These are phyloP conservation scores for Ifrita kowaldi DNA, from an alignment of 2,113 vertebrate species.

Conservation along the genomic window DNA sequence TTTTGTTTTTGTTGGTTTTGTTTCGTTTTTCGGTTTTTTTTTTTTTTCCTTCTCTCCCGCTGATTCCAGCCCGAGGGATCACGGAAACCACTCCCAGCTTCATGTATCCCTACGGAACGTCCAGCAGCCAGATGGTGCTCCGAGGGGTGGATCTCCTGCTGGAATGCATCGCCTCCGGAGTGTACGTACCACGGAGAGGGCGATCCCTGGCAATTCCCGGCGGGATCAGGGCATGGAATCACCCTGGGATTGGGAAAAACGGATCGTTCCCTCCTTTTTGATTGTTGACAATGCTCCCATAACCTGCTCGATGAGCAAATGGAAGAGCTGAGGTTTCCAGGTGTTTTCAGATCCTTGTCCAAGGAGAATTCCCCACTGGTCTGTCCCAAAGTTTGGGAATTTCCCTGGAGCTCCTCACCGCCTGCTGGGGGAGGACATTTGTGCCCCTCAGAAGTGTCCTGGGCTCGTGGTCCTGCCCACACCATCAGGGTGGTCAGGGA, in stretches of 20 bases:
- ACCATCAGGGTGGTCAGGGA: not conserved
- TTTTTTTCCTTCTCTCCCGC: conserved; percentile 30
- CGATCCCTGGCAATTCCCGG: rapidly evolving
- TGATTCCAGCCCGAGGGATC: conserved; percentile 83
- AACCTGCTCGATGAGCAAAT: not conserved
- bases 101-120: conserved; percentile 83
- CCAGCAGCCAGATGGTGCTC: conserved; percentile 93
- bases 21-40: not conserved
- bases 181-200: conserved; percentile 74
- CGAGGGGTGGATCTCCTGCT: conserved; percentile 87
- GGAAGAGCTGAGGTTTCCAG: not conserved
- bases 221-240: rapidly evolving
- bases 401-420: not conserved
- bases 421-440: rapidly evolving
- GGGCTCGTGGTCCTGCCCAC: rapidly evolving
- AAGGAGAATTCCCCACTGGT: not conserved
- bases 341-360: not conserved
- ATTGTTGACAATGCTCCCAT: rapidly evolving
- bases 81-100: conserved; percentile 87
- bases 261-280: not conserved
- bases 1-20: too few relatives aligned
- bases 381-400: not conserved
- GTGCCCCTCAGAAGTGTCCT: not conserved
- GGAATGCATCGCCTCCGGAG: conserved; percentile 95
- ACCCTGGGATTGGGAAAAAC: not conserved